Percentiles rank a stretch among this genome's conserved stretches.
Evolutionary conservation across 2,797 vertebrate genomes (phyloP).

Genomic region (Prunella strophiata): DNA sequence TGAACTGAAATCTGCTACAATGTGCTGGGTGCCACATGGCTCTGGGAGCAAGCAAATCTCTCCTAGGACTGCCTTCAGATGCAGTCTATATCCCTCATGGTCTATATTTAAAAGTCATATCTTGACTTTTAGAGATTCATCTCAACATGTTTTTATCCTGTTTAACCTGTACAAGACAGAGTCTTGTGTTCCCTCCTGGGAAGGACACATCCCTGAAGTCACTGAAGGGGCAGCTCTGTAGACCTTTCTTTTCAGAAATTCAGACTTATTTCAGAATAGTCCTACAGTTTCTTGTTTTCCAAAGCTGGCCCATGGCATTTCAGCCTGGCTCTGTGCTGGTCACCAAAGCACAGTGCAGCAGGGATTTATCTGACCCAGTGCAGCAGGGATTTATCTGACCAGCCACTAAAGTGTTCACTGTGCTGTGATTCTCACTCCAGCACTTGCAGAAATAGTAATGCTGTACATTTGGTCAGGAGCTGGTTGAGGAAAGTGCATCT

Average conservation of each 20-base stretch:
- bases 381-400: not conserved
- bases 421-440: not conserved
- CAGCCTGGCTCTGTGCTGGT: not conserved
- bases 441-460: not conserved
- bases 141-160: not conserved
- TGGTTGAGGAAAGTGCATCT: not conserved
- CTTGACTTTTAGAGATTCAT: not conserved
- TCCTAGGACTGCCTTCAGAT: not conserved
- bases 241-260: not conserved
- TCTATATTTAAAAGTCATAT: not conserved
- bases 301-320: not conserved
- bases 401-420: not conserved
- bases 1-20: not conserved
- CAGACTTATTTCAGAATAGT: not conserved
- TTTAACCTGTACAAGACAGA: not conserved
- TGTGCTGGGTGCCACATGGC: accelerated
- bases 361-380: not conserved
- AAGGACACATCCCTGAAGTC: not conserved
- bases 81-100: not conserved
- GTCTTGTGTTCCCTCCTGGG: not conserved
- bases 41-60: not conserved
- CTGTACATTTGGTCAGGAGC: not conserved
- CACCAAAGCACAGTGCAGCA: not conserved
- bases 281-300: not conserved
- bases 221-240: accelerated